A percentile compares a stretch with the other conserved stretches of the same genome.
phyloP scores from a whole-genome alignment of 2,888 invertebrate genomes.

The Cantharis rufa region DNA sequence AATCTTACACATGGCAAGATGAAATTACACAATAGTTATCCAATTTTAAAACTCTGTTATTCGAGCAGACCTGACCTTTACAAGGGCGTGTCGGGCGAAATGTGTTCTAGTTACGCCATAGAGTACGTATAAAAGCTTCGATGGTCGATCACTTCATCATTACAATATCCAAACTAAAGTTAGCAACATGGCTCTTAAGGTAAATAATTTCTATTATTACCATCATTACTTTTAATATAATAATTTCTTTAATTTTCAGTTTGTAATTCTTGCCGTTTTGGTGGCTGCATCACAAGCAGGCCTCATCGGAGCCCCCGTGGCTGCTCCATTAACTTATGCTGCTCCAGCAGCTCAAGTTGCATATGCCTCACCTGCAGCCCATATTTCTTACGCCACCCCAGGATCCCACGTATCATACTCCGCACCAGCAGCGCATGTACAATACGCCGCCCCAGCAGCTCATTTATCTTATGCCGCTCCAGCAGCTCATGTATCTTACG shows the following conservation, averaged over 20 bases:
- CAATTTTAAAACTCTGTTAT: slow-evolving; percentile 13
- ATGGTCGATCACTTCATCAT: slow-evolving; percentile 14
- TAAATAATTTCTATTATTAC: slow-evolving; percentile 2
- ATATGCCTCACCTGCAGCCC: slow-evolving; percentile 29
- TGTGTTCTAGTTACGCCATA: slow-evolving; percentile 28
- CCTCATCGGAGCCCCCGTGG: neutral
- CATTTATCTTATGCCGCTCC: slow-evolving; percentile 39
- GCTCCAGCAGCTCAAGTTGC: slow-evolving; percentile 49
- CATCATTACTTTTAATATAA: too few species aligned
- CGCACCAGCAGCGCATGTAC: slow-evolving; percentile 30
- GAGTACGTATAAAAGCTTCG: slow-evolving; percentile 29
- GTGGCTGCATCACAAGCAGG: neutral
- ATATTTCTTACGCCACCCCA: slow-evolving; percentile 2
- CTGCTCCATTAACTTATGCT: neutral
- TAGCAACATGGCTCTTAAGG: slow-evolving; percentile 28
- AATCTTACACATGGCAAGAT: slow-evolving; percentile 2
- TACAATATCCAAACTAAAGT: slow-evolving; percentile 14
- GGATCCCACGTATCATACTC: slow-evolving; percentile 14
- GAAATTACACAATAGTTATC: slow-evolving; percentile 15
- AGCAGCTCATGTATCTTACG: slow-evolving; percentile 44
- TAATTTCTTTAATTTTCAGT: too few species aligned
- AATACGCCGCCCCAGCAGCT: slow-evolving; percentile 7
- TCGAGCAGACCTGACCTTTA: slow-evolving; percentile 21
- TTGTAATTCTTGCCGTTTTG: too few species aligned
- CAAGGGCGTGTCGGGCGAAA: slow-evolving; percentile 33